A percentile compares a stretch with the other conserved stretches of the same genome.
These are phyloP conservation scores for Drosophila planitibia DNA, from an alignment of 2,888 invertebrate species.

Conservation along the genomic window DNA sequence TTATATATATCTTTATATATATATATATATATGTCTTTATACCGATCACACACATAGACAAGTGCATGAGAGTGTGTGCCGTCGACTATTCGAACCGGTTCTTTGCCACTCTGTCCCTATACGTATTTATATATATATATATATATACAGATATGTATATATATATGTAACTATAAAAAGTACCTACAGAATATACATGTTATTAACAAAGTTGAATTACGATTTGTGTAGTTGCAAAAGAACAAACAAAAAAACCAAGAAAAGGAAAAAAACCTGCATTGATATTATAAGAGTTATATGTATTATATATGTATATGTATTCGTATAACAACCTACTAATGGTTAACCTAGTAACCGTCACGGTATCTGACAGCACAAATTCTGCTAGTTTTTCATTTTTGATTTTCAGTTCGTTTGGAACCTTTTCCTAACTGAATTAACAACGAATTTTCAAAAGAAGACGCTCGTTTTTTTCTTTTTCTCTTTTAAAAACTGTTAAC, in stretches of 20 bases:
- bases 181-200: slow-evolving; percentile 15
- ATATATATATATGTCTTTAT: slow-evolving; percentile 27
- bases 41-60: slow-evolving; percentile 7
- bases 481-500: slow-evolving; percentile 27
- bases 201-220: slow-evolving; percentile 20
- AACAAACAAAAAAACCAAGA: slow-evolving; percentile 3
- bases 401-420: neutral
- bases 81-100: slow-evolving; percentile 54
- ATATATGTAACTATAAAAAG: slow-evolving; percentile 40
- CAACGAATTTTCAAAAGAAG: slow-evolving; percentile 51
- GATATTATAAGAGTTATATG: slow-evolving; percentile 26
- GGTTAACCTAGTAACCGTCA: slow-evolving; percentile 52
- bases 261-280: slow-evolving; percentile 15
- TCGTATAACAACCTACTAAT: slow-evolving; percentile 20
- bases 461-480: neutral
- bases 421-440: slow-evolving; percentile 35
- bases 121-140: slow-evolving; percentile 33
- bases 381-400: slow-evolving; percentile 7
- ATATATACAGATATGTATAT: slow-evolving; percentile 23
- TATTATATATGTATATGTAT: slow-evolving; percentile 22
- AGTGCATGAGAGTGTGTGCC: slow-evolving; percentile 13
- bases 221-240: slow-evolving; percentile 31
- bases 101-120: slow-evolving; percentile 51
- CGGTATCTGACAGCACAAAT: slow-evolving; percentile 29
- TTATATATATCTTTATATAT: slow-evolving; percentile 20